phyloP scores from a whole-genome alignment of 2,797 vertebrate species.

The Anabas testudineus region DNA sequence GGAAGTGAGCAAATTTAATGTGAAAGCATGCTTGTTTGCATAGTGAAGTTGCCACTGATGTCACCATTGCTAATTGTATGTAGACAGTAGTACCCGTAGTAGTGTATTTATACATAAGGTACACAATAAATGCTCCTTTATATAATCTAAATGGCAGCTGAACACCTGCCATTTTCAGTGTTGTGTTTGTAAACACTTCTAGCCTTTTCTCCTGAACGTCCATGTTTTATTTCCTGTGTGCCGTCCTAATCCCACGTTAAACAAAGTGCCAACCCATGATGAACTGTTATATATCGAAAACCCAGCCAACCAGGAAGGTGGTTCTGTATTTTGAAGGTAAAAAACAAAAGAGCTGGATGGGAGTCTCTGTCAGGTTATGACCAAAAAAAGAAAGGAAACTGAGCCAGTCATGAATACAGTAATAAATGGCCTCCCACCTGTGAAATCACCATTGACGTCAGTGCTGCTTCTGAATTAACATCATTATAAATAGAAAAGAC shows the following conservation, averaged over 20 bases:
- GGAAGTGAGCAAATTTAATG: constrained; percentile 47
- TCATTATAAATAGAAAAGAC: constrained; percentile 51
- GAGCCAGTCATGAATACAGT: constrained; percentile 45
- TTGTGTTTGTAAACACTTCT: constrained; percentile 53
- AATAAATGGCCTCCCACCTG: constrained; percentile 37
- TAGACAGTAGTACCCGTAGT: constrained; percentile 40
- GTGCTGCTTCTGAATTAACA: constrained; percentile 33
- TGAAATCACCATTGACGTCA: constrained; percentile 61
- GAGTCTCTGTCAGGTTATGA: constrained; percentile 22
- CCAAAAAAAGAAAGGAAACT: constrained; percentile 23
- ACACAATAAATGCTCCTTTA: constrained; percentile 37
- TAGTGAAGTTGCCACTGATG: constrained; percentile 53
- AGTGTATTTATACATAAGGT: constrained; percentile 44
- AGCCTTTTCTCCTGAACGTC: constrained; percentile 30
- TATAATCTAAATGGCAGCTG: constrained; percentile 55
- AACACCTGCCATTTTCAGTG: constrained; percentile 55
- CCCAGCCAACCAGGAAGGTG: constrained; percentile 2
- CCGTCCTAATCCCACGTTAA: constrained; percentile 42
- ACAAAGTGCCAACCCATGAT: constrained; percentile 53
- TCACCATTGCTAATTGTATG: constrained; percentile 58
- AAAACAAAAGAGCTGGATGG: not conserved
- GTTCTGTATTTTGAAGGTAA: not conserved
- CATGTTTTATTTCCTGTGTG: constrained; percentile 38
- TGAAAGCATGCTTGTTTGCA: constrained; percentile 58
- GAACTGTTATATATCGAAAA: constrained; percentile 14